Evolutionary conservation across 1,140 invertebrate species (phyloP), one percentile per base, ranked within the genome.

Genomic region (Drosophila lini): DNA sequence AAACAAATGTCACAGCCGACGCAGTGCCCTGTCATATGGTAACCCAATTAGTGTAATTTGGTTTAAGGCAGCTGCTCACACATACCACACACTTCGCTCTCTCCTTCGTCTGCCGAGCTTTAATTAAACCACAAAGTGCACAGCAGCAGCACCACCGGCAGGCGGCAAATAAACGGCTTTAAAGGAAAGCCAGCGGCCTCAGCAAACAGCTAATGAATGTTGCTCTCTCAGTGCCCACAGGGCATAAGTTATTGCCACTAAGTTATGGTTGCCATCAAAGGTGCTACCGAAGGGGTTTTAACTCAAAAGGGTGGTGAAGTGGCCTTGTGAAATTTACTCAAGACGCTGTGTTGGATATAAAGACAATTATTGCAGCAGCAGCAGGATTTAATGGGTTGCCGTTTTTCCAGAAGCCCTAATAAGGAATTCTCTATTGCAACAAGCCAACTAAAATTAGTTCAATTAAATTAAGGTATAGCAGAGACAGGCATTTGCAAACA

Each of bases 11-110:
- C 75, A 78, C 67, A 78, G 74, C 55, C 58, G 65, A 71, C 59
- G 75, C 75, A 71, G 40, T 77, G 73, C 67, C 78, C 48, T 81
- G 78, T 81, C 79, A 81, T 77, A 77, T 81, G 78, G 78, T 81
- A 81, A 81, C 73, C 74, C 79, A 81, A 81, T 81, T 81, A 81
- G 74, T 73, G 65, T 77, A 81, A 81, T 81, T 81, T 77, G 67
- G 73, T 77, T 81, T 55, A 45, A 71, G 74, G 73, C 73, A 74
- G 74, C 78, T 68, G 78, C 48, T 55, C 60, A 40, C 22, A n/a
- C 31, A n/a, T 22, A 44, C 36, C 32, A 22, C 25, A 11, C 38
- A 38, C 19, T 15, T 15, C 19, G 22, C 16, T 10, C 16, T 10
- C 5, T 25, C 52, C n/a, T n/a, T n/a, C 55, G 40, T 31, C 25